Conservation (phyloP, 2,888 invertebrate species). For the Hydrotaea diabolus region DNA sequence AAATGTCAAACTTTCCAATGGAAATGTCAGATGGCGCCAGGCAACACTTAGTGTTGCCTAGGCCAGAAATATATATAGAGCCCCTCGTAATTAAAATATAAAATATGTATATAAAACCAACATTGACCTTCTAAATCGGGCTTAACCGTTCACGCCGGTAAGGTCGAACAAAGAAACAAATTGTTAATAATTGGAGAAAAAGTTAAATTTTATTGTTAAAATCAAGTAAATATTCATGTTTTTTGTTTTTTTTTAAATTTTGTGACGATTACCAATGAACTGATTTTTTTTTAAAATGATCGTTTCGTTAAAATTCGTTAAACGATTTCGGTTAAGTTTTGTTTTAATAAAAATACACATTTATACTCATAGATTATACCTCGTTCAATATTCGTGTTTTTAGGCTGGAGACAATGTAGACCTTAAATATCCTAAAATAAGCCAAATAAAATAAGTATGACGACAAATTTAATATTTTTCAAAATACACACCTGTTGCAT, state of each 20-base stretch:
- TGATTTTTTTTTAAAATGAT: conserved; percentile 53
- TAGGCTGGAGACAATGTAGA: conserved; percentile 62
- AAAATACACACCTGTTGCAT: conserved; percentile 37
- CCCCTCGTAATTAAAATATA: too few relatives aligned
- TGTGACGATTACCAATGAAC: conserved; percentile 47
- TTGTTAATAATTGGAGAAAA: conserved; percentile 55
- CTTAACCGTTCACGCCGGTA: too few relatives aligned
- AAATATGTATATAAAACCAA: too few relatives aligned
- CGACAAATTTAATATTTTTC: not conserved
- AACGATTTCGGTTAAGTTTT: conserved; percentile 52
- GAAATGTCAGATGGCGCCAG: too few relatives aligned
- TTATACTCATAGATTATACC: not conserved
- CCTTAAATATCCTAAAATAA: conserved; percentile 58
- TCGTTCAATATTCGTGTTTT: conserved; percentile 13
- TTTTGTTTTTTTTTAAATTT: conserved; percentile 34
- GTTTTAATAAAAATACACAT: not conserved
- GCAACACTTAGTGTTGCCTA: too few relatives aligned
- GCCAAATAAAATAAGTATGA: not conserved
- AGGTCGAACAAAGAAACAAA: too few relatives aligned
- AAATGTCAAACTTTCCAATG: too few relatives aligned
- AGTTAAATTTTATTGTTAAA: conserved; percentile 60
- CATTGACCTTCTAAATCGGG: too few relatives aligned
- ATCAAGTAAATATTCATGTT: conserved; percentile 58
- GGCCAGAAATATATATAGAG: too few relatives aligned
- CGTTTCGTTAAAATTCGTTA: conserved; percentile 61